Base-by-base conservation (phyloP, 2,888 invertebrate species). In the Drosophila recens region DNA sequence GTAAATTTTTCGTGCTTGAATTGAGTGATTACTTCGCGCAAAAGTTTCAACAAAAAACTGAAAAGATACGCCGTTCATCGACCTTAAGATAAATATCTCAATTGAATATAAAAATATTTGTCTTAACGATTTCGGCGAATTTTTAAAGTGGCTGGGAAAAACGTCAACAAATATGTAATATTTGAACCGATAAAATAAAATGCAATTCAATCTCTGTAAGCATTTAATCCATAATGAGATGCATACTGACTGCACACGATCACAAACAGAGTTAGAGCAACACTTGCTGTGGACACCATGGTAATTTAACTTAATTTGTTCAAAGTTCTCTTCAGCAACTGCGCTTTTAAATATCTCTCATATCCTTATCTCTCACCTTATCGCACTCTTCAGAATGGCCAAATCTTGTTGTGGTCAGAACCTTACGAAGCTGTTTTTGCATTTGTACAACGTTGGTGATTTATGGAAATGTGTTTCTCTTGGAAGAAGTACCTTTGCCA, bases 391-490 rank as follows among this genome's bases (percentile, higher is more conserved):
- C 13, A 59, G 30, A 59, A 30, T 9, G 52, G 20, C 15, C 30
- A 51, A 45, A 34, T 56, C 40, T 33, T 11, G 13, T 33, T 53
- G 30, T 30, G 27, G 33, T 13, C 20, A 27, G 17, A 4, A 30
- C 3, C 5, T 33, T 17, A 13, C 43, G 40, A 42, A 9, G 27
- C 51, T 67, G 46, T 15, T 67, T 34, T 73, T 9, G 9, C 49
- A 9, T 27, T 54, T 58, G 49, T 64, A 43, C 15, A 57, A n/a
- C 13, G 13, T 10, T 20, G 17, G 13, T 63, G 15, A 75, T 73
- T 74, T 74, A 68, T 68, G 75, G 75, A 46, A 63, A 68, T 67
- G 42, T 10, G 33, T 17, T 4, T 30, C 4, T 2, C 15, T 15
- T 9, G 4, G 54, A 54, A 52, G 67, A 72, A 66, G 46, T 11